A percentile compares a stretch with the other conserved stretches of the same genome.
These are phyloP conservation scores for Butorides virescens DNA, from an alignment of 2,113 vertebrate genomes.

Conservation along the genomic window DNA sequence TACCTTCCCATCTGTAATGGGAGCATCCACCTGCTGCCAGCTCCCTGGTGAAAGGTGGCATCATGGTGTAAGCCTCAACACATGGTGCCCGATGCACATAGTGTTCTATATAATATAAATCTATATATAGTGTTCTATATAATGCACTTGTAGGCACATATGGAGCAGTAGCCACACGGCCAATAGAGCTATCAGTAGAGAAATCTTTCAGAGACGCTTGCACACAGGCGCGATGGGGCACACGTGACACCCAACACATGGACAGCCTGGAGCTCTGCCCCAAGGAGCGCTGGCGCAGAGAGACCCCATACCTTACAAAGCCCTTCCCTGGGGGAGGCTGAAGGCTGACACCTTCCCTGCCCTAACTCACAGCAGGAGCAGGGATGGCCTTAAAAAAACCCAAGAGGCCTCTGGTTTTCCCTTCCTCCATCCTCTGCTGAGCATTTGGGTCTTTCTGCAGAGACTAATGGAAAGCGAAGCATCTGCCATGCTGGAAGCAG, in stretches of 20 bases:
- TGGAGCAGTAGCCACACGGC: fast-evolving
- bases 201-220: background rate
- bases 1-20: background rate
- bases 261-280: background rate
- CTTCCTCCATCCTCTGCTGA: background rate
- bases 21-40: background rate
- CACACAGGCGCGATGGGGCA: background rate
- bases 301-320: background rate
- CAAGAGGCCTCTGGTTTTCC: background rate
- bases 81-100: fast-evolving
- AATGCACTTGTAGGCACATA: fast-evolving
- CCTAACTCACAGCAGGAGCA: background rate
- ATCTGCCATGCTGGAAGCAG: background rate
- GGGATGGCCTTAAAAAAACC: too few species aligned
- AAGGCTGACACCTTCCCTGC: background rate
- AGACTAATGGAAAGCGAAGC: background rate
- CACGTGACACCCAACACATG: fast-evolving
- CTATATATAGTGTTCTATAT: too few species aligned
- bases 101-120: too few species aligned
- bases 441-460: background rate
- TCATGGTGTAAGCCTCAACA: fast-evolving
- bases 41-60: fast-evolving
- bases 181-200: background rate
- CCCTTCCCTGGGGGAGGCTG: fast-evolving
- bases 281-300: background rate